Conservation (phyloP, 2,113 vertebrate species). For the Melanostigma gelatinosum region DNA sequence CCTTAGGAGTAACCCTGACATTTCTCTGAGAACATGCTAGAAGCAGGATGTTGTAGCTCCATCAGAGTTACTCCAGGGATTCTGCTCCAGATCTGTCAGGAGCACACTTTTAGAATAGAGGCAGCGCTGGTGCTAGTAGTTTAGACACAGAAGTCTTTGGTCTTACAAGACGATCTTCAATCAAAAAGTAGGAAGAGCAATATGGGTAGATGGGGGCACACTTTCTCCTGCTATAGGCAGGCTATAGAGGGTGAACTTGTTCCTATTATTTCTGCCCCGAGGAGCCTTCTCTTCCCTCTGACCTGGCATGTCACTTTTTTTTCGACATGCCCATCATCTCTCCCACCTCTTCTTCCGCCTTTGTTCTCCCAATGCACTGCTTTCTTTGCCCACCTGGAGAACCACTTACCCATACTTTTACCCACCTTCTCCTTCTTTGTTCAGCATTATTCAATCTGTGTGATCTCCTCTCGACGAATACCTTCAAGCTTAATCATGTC, state of each 20-base stretch:
- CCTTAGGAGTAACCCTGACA: not conserved
- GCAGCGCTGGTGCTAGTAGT: constrained; percentile 2
- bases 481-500: not conserved
- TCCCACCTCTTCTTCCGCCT: not conserved
- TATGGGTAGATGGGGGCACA: not conserved
- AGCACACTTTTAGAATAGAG: constrained; percentile 21
- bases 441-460: not conserved
- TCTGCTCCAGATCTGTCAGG: constrained; percentile 58
- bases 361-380: not conserved
- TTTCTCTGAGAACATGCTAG: constrained; percentile 10
- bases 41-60: constrained; percentile 37
- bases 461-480: not conserved
- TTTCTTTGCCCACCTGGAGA: not conserved
- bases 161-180: not conserved
- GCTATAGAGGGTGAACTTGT: not conserved
- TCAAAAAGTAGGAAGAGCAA: not conserved
- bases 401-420: not conserved
- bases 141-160: not conserved
- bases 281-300: not conserved
- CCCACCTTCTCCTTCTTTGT: not conserved
- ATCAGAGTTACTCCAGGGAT: constrained; percentile 46
- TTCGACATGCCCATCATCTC: not conserved
- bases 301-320: not conserved
- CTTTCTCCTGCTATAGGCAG: not conserved
- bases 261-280: not conserved